phyloP scores from a whole-genome alignment of 2,888 invertebrate species.

The Mactromeris polynyma region DNA sequence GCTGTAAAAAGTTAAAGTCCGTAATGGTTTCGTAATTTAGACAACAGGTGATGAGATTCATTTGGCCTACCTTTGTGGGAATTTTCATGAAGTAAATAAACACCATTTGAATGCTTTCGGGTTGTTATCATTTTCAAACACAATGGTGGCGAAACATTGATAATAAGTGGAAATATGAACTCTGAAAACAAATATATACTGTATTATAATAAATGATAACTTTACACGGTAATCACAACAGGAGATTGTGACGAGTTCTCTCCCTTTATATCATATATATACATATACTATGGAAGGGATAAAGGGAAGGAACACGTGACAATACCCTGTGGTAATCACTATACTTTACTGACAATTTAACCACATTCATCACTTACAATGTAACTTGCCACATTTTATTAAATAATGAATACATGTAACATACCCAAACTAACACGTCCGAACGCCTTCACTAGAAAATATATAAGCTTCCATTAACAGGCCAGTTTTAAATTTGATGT shows the following conservation, averaged over 20 bases:
- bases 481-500: no score
- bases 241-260: not conserved
- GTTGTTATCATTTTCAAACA: not conserved
- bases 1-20: not conserved
- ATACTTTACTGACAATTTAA: not conserved
- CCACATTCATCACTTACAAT: no score
- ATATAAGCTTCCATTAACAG: no score
- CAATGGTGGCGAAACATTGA: not conserved
- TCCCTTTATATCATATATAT: not conserved
- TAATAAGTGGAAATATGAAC: not conserved
- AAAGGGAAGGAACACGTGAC: no score
- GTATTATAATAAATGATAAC: not conserved
- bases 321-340: not conserved
- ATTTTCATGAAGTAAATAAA: not conserved
- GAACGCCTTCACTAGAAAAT: no score
- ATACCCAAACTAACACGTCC: no score
- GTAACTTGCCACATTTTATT: no score
- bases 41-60: not conserved
- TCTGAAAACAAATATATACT: not conserved
- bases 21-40: no score
- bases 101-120: not conserved
- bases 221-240: not conserved
- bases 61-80: not conserved
- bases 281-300: no score
- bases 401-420: no score